Evolutionary conservation across 53 echinoderm and acorn worm species (phyloP), one percentile per base, ranked within the genome.

Genomic region (Apostichopus leukothele): DNA sequence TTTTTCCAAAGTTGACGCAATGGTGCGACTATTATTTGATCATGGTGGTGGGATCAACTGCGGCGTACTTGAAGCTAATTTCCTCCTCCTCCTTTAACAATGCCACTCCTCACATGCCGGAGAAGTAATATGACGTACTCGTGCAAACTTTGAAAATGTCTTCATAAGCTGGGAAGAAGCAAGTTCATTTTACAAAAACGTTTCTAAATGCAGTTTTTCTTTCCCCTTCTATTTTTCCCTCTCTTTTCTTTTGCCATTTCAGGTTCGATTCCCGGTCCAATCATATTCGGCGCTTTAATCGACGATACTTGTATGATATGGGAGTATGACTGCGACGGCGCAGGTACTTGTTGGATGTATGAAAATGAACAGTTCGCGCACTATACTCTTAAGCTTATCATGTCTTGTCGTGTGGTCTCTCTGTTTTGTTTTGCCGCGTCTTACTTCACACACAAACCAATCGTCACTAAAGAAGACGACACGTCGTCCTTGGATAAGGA

Each of bases 231-330:
- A 0, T 63, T 63, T 63, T 61, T 61, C 13, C 13, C 13, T 39
- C 39, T 39, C 39, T 39, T 39, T 61, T 61, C 13, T 13, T 0
- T 63, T 16, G 7, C 63, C 63, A 63, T 6, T 63, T 8, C 66
- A 96, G 96, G 96, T 7, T 91, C 93, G 53, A 89, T 96, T 51
- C 96, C 96, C 6, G 96, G 92, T 3, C 96, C 96, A 9, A 93
- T 96, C 26, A 94, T 94, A n/a, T 96, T 94, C 76, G 96, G 96
- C 9, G 87, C 92, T 52, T 91, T 96, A n/a, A 94, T 96, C 75
- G 96, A 96, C 85, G 83, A 75, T 50, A 90, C 96, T 25, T 96
- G 96, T 74, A 66, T 96, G 22, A 79, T 96, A 11, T 96, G 96
- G 96, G 94, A 96, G 79, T 73, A 90, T 8, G 89, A 91, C n/a